Evolutionary conservation across 2,888 invertebrate species (phyloP), one percentile per base, ranked within the genome.

Genomic region (Campaea margaritaria): DNA sequence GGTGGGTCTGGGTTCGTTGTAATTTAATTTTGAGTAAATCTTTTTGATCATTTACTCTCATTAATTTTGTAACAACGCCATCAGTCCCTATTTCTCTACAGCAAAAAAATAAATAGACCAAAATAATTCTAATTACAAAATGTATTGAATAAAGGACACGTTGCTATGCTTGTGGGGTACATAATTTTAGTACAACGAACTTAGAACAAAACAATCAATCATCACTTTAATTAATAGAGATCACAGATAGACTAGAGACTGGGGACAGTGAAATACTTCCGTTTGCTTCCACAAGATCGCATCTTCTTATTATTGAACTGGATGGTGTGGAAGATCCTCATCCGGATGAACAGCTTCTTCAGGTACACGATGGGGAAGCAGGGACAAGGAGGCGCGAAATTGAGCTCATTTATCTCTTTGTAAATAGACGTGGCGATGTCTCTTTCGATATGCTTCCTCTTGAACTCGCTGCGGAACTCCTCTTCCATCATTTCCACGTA

Each of bases 351-450:
- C 11, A 68, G 62, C 44, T 61, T 63, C 52, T 56, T 57, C 41
- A 68, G 38, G 38, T 68, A 66, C 41, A 59, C 68, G 38, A 59
- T 59, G 14, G 68, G 68, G 55, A 68, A 68, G 57, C 68, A 68
- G 2, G 65, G 62, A 31, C 68, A 68, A 2, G 65, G 68, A 11
- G 60, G 62, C 8, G 64, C 53, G 12, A 64, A 68, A 31, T 28
- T 44, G 13, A 66, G 16, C 39, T 45, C 38, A 5, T 50, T 39
- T 8, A 66, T 61, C 44, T 60, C 66, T 47, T 61, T 57, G 59
- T 59, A 66, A 42, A 42, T 57, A 28, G 51, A 52, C 45, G 57
- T 36, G 46, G 64, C 47, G 27, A 62, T 42, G 10, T 51, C 47
- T 27, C 27, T 51, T 4, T 58, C 51, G n/a, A 56, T 41, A 28